Evolutionary conservation across 2,113 vertebrate species (phyloP), one percentile per base, ranked within the genome.

Genomic region (Syngnathus typhle): DNA sequence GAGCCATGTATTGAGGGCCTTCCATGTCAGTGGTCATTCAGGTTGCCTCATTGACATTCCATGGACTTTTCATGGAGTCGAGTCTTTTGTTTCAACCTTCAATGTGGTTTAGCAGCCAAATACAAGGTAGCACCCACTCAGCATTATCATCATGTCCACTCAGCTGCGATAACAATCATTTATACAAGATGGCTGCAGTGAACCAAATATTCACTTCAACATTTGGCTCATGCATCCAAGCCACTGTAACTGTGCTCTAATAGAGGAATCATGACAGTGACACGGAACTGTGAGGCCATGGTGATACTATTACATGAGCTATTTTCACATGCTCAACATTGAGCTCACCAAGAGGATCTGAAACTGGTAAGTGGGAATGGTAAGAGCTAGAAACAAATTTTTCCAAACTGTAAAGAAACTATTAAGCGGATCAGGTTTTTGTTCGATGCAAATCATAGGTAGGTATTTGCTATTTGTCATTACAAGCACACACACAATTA

Each of bases 41-140:
- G 82, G 80, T 60, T 76, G 64, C 74, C 76, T 89, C 85, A 88
- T 90, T 88, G 83, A 86, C 69, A 90, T 86, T 90, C 88, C 60
- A 74, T 4, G 70, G 63, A 70, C 84, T 76, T 85, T 80, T 68
- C 58, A 71, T 54, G 54, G 63, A 67, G 71, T 63, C 74, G 82
- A 13, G 19, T 76, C 51, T 54, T 84, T 88, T 88, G 82, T 86
- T 77, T 76, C 2, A 72, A 68, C 54, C 44, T 65, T 54, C 43
- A 54, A 37, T 62, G 16, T 44, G 60, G 37, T 74, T 23, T 27
- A 16, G 39, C 41, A 1, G 5, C 36, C 61, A 19, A 60, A 65
- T 67, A 62, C 61, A 21, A 60, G 43, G 19, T 7, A 60, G 64
- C 54, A 67, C 36, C 32, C 2, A 9, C 41, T 21, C 21, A 61